phyloP scores from a whole-genome alignment of 2,113 vertebrate genomes.

The Canis aureus region DNA sequence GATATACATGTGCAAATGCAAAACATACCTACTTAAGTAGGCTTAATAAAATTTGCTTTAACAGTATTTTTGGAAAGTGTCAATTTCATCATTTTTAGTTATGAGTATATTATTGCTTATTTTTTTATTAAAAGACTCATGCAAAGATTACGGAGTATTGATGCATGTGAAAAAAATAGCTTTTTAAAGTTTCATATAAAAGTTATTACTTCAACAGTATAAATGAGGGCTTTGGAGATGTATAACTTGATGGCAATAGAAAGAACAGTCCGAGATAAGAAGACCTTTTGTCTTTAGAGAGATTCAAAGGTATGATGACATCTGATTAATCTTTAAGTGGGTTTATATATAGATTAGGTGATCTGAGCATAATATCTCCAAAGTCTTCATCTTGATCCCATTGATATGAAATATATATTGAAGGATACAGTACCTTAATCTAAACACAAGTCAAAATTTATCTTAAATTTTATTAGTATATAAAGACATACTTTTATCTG shows the following conservation, averaged over 20 bases:
- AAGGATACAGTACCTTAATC: not conserved
- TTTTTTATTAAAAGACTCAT: slow-evolving; percentile 28
- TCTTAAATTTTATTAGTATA: not conserved
- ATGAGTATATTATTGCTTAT: not conserved
- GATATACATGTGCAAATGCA: not conserved
- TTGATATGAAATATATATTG: not conserved
- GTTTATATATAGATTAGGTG: not conserved
- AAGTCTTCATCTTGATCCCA: not conserved
- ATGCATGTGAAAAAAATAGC: not conserved
- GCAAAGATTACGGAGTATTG: not conserved
- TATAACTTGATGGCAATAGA: not conserved
- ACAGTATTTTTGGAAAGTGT: not conserved
- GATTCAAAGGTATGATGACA: not conserved
- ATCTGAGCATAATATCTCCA: not conserved
- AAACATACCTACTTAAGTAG: not conserved
- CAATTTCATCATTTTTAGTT: not conserved
- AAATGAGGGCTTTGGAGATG: not conserved
- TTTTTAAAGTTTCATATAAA: not conserved
- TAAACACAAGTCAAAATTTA: not conserved
- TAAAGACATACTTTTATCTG: not conserved
- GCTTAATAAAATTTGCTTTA: not conserved
- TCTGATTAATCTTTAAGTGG: not conserved
- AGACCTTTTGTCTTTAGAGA: not conserved
- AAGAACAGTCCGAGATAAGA: not conserved
- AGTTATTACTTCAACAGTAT: not conserved